These are phyloP conservation scores for Petromus typicus DNA, from an alignment of 2,113 vertebrate species.

Conservation along the genomic window DNA sequence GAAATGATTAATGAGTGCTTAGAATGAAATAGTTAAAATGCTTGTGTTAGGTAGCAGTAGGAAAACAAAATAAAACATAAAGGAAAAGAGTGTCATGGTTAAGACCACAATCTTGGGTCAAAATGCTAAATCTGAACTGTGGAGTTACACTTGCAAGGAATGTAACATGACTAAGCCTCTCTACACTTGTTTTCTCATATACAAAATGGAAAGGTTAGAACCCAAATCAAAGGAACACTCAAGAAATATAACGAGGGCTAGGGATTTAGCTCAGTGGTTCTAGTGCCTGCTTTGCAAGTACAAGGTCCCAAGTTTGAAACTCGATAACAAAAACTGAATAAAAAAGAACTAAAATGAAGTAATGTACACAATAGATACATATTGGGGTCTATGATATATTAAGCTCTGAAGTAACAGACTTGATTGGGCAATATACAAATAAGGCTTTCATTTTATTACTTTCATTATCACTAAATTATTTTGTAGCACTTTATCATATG, in stretches of 20 bases:
- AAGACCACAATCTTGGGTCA: not conserved
- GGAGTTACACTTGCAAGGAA: not conserved
- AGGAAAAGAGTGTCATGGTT: not conserved
- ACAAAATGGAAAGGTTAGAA: not conserved
- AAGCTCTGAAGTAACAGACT: not conserved
- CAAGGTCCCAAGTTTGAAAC: no score
- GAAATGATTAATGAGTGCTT: no score
- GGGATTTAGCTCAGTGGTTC: no score
- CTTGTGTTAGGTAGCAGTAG: no score
- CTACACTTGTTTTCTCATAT: not conserved
- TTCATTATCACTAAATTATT: constrained; percentile 17
- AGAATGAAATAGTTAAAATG: no score
- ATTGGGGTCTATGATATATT: not conserved
- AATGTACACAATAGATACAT: not conserved
- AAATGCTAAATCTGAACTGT: not conserved
- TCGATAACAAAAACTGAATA: no score
- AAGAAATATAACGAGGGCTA: not conserved
- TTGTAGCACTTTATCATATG: not conserved
- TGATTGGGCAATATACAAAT: not conserved
- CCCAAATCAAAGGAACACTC: not conserved
- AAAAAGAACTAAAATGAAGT: not conserved
- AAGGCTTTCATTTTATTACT: not conserved
- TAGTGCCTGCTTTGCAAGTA: no score
- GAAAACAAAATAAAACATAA: no score
- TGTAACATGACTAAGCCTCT: not conserved